phyloP scores from a whole-genome alignment of 2,113 vertebrate species.

The Vicugna pacos region DNA sequence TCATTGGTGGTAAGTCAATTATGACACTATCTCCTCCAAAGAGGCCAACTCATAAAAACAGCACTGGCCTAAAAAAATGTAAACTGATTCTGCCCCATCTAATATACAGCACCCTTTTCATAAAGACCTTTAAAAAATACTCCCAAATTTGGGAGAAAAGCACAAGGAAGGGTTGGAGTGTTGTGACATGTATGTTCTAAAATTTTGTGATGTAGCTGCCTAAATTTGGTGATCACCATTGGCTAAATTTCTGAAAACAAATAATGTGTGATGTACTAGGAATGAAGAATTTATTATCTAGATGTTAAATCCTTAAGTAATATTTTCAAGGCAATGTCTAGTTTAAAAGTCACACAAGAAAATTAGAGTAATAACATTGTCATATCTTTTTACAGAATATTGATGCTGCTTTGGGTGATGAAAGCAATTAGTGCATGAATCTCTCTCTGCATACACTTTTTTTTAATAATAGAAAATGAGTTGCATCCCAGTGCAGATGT shows the following conservation, averaged over 20 bases:
- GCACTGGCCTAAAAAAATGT: not conserved
- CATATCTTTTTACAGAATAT: not conserved
- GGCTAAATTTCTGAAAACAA: conserved; percentile 8
- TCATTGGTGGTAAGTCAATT: not conserved
- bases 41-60: not conserved
- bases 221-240: not conserved
- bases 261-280: not conserved
- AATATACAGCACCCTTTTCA: not conserved
- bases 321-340: not conserved
- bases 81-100: not conserved
- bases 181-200: not conserved
- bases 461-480: not conserved
- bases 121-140: not conserved
- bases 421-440: not conserved
- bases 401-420: not conserved
- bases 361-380: not conserved
- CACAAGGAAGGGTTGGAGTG: not conserved
- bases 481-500: not conserved
- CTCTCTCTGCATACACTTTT: not conserved
- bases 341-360: not conserved
- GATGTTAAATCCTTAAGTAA: not conserved
- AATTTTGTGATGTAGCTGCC: not conserved
- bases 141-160: not conserved
- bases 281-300: not conserved
- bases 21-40: not conserved